Evolutionary conservation across 2,113 vertebrate genomes (phyloP).

Genomic region (Xiphophorus maculatus): DNA sequence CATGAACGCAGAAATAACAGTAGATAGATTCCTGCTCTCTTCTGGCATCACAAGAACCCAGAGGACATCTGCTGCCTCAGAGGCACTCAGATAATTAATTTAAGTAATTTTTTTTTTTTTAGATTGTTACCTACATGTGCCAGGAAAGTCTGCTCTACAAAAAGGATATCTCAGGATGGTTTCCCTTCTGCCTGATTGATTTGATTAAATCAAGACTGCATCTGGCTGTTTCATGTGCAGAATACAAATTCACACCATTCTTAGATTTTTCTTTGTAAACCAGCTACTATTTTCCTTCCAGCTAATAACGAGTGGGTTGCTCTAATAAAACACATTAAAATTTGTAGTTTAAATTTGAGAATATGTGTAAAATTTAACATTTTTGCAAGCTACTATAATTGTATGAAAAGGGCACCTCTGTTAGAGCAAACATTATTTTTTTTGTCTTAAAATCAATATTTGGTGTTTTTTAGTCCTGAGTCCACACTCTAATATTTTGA

Average conservation of each 20-base stretch:
- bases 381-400: neutral
- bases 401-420: neutral
- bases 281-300: too few species aligned
- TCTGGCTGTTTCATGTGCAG: too few species aligned
- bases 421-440: neutral
- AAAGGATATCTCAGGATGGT: too few species aligned
- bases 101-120: neutral
- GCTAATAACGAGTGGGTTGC: too few species aligned
- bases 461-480: constrained; percentile 2
- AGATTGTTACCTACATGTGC: too few species aligned
- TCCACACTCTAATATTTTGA: constrained; percentile 4
- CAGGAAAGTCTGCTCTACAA: too few species aligned
- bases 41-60: constrained; percentile 72
- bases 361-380: too few species aligned
- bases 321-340: neutral
- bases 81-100: constrained; percentile 25
- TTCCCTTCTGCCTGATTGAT: too few species aligned
- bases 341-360: neutral
- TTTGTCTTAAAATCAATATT: constrained; percentile 22
- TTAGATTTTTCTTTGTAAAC: too few species aligned
- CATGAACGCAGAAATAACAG: constrained; percentile 81
- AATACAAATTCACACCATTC: too few species aligned
- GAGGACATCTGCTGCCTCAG: constrained; percentile 76
- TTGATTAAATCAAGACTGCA: too few species aligned
- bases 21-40: constrained; percentile 73